Conservation (phyloP, 2,113 vertebrate species). For the Elanoides forficatus region DNA sequence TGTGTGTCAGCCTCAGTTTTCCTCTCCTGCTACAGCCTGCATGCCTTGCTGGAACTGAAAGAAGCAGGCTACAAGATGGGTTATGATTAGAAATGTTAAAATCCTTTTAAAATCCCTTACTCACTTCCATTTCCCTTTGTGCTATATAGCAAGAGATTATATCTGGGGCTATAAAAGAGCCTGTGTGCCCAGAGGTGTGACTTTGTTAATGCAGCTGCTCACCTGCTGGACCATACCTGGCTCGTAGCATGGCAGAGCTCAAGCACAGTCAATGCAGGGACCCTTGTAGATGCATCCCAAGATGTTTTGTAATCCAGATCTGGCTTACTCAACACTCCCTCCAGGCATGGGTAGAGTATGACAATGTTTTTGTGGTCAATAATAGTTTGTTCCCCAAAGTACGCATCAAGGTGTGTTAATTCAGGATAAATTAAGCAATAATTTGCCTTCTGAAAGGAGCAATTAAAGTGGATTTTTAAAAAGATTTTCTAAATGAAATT, state of each 20-base stretch:
- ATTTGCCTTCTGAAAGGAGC: background rate
- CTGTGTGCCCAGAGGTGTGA: accelerated
- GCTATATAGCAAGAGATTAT: background rate
- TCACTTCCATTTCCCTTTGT: background rate
- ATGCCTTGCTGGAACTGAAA: background rate
- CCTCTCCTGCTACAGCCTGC: background rate
- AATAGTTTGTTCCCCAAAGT: background rate
- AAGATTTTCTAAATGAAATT: background rate
- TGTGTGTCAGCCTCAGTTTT: background rate
- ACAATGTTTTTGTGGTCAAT: background rate
- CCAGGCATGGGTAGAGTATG: background rate
- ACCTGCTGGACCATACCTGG: background rate
- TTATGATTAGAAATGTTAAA: background rate
- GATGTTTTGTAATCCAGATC: background rate
- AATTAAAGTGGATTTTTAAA: background rate
- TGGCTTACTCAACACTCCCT: background rate
- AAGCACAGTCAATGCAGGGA: no score
- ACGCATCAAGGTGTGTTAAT: background rate
- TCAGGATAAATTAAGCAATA: background rate
- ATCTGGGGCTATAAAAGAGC: background rate
- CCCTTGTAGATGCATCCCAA: background rate
- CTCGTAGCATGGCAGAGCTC: background rate
- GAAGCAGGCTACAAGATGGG: background rate
- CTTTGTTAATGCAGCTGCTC: background rate
- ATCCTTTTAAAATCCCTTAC: background rate